Conservation (phyloP, 1,140 invertebrate species). For the Radopholus similis region DNA sequence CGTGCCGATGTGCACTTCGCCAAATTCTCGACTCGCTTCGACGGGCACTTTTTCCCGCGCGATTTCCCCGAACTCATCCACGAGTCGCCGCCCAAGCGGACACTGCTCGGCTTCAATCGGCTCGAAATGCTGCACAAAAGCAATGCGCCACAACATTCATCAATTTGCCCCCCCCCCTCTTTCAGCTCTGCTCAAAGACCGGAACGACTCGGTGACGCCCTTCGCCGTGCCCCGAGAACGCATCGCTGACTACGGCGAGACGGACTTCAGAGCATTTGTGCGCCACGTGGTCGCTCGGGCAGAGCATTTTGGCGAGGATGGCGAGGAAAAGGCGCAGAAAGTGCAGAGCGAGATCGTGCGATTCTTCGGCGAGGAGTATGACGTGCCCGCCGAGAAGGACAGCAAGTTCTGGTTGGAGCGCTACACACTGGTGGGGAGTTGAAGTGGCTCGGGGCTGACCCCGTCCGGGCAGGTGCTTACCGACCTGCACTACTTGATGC, state of each 20-base stretch:
- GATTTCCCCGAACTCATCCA: constrained; percentile 33
- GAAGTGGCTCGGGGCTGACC: background rate
- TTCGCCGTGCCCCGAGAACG: constrained; percentile 15
- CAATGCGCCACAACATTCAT: background rate
- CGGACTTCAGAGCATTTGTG: constrained; percentile 19
- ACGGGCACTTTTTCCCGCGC: constrained; percentile 31
- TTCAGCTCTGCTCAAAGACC: constrained; percentile 27
- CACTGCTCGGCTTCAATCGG: constrained; percentile 25
- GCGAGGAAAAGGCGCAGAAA: constrained; percentile 11
- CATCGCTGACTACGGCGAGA: constrained; percentile 1
- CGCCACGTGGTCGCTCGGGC: constrained; percentile 1
- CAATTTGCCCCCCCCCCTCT: background rate
- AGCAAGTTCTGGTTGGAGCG: constrained; percentile 26
- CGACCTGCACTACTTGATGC: constrained; percentile 22
- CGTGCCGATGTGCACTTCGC: constrained; percentile 28
- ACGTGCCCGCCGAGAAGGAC: constrained; percentile 14
- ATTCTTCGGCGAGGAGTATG: constrained; percentile 27
- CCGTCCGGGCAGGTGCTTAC: constrained; percentile 13
- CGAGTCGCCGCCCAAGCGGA: constrained; percentile 28
- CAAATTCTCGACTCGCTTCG: constrained; percentile 35
- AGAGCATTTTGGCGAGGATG: constrained; percentile 26
- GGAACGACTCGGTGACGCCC: constrained; percentile 20
- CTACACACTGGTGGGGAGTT: constrained; percentile 33
- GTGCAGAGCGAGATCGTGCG: constrained; percentile 27
- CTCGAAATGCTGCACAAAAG: constrained; percentile 30